Evolutionary conservation across 2,888 invertebrate species (phyloP).

Genomic region (Alloscopus bannaensis): DNA sequence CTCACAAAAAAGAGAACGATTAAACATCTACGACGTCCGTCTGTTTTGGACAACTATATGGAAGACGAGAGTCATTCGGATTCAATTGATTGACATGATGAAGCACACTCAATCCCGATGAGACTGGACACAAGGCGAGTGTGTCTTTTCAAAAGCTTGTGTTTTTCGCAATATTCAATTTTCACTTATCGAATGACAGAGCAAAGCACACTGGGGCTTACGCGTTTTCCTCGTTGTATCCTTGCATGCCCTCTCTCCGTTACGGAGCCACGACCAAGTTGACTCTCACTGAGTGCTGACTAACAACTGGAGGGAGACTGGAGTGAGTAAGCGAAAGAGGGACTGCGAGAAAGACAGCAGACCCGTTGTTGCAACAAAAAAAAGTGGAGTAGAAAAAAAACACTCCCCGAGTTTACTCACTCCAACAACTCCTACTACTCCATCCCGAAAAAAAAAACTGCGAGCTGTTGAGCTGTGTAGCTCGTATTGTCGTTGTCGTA

Average conservation of each 20-base stretch:
- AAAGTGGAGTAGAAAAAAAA: background rate
- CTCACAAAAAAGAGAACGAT: background rate
- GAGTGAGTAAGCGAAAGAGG: constrained; percentile 18
- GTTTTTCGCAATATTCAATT: constrained; percentile 5
- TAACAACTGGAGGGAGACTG: background rate
- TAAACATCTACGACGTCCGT: background rate
- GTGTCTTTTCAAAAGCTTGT: background rate
- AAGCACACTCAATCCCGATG: background rate
- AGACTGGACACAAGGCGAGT: background rate
- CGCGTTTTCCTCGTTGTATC: constrained; percentile 10
- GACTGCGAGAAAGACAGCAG: background rate
- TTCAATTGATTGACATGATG: background rate
- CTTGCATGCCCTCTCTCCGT: constrained; percentile 19
- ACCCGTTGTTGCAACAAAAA: background rate
- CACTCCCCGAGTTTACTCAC: background rate
- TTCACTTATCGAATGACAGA: too few relatives aligned
- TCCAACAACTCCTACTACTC: background rate
- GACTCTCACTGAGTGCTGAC: constrained; percentile 43
- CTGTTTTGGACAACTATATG: background rate
- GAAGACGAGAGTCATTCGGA: background rate
- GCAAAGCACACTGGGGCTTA: background rate
- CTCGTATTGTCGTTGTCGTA: too few relatives aligned
- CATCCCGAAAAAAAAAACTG: background rate
- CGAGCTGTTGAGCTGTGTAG: constrained; percentile 27
- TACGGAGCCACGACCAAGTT: constrained; percentile 48